These are phyloP conservation scores for Vulpes lagopus DNA, from an alignment of 2,113 vertebrate genomes.

Conservation along the genomic window DNA sequence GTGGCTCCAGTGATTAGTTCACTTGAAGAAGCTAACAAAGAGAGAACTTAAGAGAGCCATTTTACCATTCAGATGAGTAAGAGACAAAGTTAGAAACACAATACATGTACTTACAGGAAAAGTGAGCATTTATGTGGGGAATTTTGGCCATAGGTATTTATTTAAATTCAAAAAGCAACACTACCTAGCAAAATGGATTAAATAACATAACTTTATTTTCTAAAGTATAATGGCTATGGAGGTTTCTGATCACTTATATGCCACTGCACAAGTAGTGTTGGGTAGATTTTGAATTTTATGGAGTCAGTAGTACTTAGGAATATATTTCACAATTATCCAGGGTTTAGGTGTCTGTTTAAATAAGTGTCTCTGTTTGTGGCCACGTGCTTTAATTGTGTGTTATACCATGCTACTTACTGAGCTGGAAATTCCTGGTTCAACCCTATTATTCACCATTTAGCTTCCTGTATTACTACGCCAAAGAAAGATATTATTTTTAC, in stretches of 20 bases:
- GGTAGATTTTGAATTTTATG: background rate
- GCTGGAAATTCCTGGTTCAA: background rate
- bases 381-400: background rate
- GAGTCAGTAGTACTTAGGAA: background rate
- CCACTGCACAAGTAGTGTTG: background rate
- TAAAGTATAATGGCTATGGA: background rate
- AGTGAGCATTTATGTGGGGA: background rate
- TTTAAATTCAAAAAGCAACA: conserved; percentile 55
- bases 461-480: background rate
- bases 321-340: background rate
- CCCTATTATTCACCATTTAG: background rate
- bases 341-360: background rate
- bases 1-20: conserved; percentile 84
- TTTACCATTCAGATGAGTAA: background rate
- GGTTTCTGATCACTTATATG: background rate
- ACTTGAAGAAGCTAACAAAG: conserved; percentile 78
- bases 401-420: too few relatives aligned
- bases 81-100: conserved; percentile 60
- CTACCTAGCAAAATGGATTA: background rate
- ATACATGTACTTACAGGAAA: conserved; percentile 40
- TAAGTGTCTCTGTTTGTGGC: background rate
- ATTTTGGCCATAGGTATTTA: conserved; percentile 40
- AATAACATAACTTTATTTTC: background rate
- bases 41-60: conserved; percentile 65
- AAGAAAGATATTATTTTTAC: background rate